Evolutionary conservation across 2,113 vertebrate genomes (phyloP), one percentile per base, ranked within the genome.

Genomic region (Chaenocephalus aceratus): DNA sequence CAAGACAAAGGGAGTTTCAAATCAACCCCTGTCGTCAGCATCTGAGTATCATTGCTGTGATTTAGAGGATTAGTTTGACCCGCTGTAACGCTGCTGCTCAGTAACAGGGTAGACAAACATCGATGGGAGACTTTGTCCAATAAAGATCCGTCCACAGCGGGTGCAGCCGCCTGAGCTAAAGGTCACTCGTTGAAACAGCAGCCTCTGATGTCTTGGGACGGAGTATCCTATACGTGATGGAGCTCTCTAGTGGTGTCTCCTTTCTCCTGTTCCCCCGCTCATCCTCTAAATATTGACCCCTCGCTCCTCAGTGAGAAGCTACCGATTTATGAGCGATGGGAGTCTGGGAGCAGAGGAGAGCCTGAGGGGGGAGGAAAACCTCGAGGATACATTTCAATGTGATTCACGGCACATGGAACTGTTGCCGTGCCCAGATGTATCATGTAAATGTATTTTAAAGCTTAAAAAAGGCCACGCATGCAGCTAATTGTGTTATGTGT

Each of bases 221-320:
- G 77, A 88, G 67, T 46, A 75, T 80, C 80, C 65, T 77, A 65
- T 82, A 82, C 67, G 85, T 78, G 74, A 66, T 78, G 41, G n/a
- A 77, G 69, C 61, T 84, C 69, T n/a, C 61, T 45, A 56, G 78
- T n/a, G 58, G 75, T 1, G 83, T 77, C 62, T 73, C 46, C 57
- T 72, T 61, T 60, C 77, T 72, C 74, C 53, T 8, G 30, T 64
- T 15, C 34, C 86, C 75, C 60, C 73, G 36, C 36, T 41, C 36
- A 41, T 78, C 57, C 81, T 70, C 67, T 51, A 61, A 73, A 51
- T 86, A 91, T 90, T 86, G 93, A 94, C 89, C 89, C 30, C 89
- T 71, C 60, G 34, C 63, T 57, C 89, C 76, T 72, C 60, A 81
- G 56, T 21, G 53, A 65, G 51, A 72, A 76, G 81, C 60, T 49